Evolutionary conservation across 2,113 vertebrate species (phyloP), one percentile per base, ranked within the genome.

Genomic region (Cavia aperea): DNA sequence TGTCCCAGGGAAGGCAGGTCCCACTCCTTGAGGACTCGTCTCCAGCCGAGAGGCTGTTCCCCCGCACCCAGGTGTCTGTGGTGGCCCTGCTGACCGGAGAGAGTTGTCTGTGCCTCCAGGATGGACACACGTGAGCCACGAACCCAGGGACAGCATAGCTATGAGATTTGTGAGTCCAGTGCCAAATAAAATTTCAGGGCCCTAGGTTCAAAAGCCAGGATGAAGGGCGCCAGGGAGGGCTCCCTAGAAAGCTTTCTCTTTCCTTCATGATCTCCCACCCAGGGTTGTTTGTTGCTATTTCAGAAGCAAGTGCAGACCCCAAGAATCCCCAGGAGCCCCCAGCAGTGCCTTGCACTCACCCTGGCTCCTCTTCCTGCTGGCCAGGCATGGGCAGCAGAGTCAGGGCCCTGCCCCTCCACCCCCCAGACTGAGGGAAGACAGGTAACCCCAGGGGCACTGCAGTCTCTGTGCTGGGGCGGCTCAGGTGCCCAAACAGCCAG

Each of bases 351-450:
- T 46, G 78, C 12, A 43, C 39, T 4, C 56, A 39, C n/a, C 86
- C 13, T 0, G 26, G 5, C 4, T 3, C 9, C 24, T 54, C n/a
- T 11, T 33, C n/a, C 29, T 6, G 39, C 26, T 62, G 24, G 60
- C n/a, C 60, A 36, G 58, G 1, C 33, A 6, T 4, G 36, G 46
- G 56, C 81, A 58, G 77, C 29, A 0, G 1, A 56, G 66, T 39
- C 63, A 33, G 56, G 56, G 0, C 4, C 13, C 8, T 46, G 4
- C 4, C 12, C n/a, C 0, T 0, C 77, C 70, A 31, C 66, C 10
- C 66, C 33, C 26, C 66, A 4, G 16, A 63, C 33, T 31, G 5
- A 11, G 5, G 46, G 23, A 56, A 58, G 83, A 83, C 0, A 15
- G 77, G 10, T 5, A 8, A 33, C 56, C 43, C 49, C 43, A 9